A percentile compares a stretch with the other conserved stretches of the same genome.
These are phyloP conservation scores for Himantopus leucocephalus DNA, from an alignment of 2,113 vertebrate species.

Conservation along the genomic window DNA sequence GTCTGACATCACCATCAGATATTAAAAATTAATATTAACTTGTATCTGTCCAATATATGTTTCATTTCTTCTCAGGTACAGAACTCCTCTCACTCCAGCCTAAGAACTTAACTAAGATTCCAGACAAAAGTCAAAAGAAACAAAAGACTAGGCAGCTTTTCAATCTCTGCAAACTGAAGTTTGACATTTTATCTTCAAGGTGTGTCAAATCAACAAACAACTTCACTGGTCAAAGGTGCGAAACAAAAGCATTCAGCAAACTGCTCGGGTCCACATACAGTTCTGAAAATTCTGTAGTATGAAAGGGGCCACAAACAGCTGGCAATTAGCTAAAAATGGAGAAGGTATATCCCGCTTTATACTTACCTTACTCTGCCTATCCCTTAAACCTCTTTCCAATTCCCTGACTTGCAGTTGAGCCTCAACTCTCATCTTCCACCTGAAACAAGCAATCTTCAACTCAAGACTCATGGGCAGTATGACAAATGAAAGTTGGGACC, in stretches of 20 bases:
- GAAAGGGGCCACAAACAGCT: background rate
- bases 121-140: background rate
- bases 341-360: background rate
- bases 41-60: background rate
- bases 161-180: background rate
- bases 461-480: background rate
- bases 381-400: background rate
- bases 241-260: background rate
- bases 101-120: background rate
- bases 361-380: background rate
- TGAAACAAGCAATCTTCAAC: background rate
- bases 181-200: background rate
- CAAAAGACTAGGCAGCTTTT: background rate
- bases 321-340: background rate
- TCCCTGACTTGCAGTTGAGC: background rate
- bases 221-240: background rate
- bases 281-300: background rate
- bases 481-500: background rate
- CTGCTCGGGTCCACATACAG: fast-evolving
- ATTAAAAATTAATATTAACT: background rate
- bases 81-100: background rate
- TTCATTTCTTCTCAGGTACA: background rate
- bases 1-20: background rate
- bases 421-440: background rate
- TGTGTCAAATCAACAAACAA: background rate